Evolutionary conservation across 2,888 invertebrate genomes (phyloP), one percentile per base, ranked within the genome.

Genomic region (Scaptomyza reducta): DNA sequence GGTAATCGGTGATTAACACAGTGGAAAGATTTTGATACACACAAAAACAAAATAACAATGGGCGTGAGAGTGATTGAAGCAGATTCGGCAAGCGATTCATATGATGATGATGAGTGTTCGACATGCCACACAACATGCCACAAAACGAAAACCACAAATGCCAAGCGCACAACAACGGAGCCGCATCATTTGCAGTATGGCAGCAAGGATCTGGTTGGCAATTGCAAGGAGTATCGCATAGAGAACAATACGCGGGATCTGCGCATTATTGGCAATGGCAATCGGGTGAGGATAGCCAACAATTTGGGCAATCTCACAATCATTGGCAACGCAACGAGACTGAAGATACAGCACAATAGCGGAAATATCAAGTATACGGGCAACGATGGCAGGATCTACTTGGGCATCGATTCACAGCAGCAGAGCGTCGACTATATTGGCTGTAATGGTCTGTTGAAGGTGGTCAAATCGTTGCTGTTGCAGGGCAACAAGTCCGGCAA

Each of bases 181-280:
- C 35, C 68, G 6, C 58, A 2, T 5, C 44, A 31, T 7, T 41
- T 55, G 7, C 51, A 54, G 0, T 71, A 58, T 10, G 61, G 51
- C 9, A 88, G 83, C 59, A 83, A 82, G 29, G 90, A 91, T 67
- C 75, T 90, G 22, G 77, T 92, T n/a, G 91, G 90, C 29, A 91
- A 91, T 57, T 85, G 82, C 63, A 91, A 91, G 72, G 91, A 91
- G 56, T 88, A 90, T 25, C 90, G 89, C 55, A 89, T 91, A 3
- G 89, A 91, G 51, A 77, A 82, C 27, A 91, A 91, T 67, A 68
- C 74, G 14, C 72, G 76, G 3, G 82, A 91, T 55, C 58, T 92
- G 11, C 88, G 91, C 6, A 90, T 92, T 18, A 89, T 91, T 29
- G 91, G 91, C 4, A 91, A 91, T 56, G 82, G 88, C 44, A 91